A percentile compares a stretch with the other conserved stretches of the same genome.
phyloP scores from a whole-genome alignment of 1,140 invertebrate genomes.

The Batillaria attramentaria region DNA sequence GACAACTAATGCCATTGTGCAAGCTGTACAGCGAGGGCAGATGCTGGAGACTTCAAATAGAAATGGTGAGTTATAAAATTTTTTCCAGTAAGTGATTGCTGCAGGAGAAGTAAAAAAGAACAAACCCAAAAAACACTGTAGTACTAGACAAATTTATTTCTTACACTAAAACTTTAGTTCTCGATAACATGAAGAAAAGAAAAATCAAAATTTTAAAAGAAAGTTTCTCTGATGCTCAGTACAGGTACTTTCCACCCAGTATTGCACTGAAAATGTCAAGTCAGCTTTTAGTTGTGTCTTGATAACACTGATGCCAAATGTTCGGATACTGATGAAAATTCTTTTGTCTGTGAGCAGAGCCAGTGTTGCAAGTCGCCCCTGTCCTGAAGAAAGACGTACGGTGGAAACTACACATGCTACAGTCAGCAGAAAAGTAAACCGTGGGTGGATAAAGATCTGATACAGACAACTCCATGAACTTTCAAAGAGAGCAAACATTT shows the following conservation, averaged over 20 bases:
- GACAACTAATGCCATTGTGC: slow-evolving; percentile 62
- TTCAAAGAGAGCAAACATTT: too few species aligned
- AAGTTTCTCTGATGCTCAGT: not conserved
- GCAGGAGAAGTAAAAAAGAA: too few species aligned
- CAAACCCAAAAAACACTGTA: too few species aligned
- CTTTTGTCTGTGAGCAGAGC: slow-evolving; percentile 47
- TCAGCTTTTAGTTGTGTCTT: too few species aligned
- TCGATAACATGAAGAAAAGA: not conserved
- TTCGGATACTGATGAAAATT: too few species aligned
- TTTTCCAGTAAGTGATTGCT: too few species aligned
- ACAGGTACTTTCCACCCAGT: too few species aligned
- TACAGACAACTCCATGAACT: not conserved
- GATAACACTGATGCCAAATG: too few species aligned
- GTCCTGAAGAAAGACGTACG: slow-evolving; percentile 50
- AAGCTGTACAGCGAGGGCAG: slow-evolving; percentile 56
- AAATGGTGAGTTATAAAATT: slow-evolving; percentile 52
- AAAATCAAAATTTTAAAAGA: not conserved
- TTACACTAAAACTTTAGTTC: too few species aligned
- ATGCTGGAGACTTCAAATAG: slow-evolving; percentile 36
- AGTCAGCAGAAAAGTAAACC: slow-evolving; percentile 14
- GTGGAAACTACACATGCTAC: slow-evolving; percentile 55
- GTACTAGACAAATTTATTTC: too few species aligned
- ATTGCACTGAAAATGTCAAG: too few species aligned
- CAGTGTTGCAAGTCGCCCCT: slow-evolving; percentile 51
- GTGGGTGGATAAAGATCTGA: not conserved